phyloP scores from a whole-genome alignment of 2,888 invertebrate species.

The Lasius platythorax region DNA sequence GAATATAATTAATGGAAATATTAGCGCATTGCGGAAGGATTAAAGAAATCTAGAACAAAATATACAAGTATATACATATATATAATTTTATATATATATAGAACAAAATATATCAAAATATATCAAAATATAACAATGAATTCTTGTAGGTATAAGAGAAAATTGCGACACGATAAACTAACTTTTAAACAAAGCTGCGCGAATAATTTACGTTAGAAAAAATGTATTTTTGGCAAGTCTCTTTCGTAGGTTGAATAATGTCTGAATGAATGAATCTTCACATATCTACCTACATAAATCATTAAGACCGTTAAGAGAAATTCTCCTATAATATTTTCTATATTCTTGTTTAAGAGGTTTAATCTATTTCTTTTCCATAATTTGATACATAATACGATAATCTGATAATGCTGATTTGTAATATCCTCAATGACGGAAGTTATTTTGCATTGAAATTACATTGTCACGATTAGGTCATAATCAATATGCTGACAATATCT shows the following conservation, averaged over 20 bases:
- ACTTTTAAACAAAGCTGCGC: too few species aligned
- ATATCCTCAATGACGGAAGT: background rate
- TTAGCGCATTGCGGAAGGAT: slow-evolving; percentile 17
- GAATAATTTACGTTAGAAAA: too few species aligned
- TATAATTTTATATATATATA: background rate
- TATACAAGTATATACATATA: background rate
- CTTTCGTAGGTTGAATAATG: background rate
- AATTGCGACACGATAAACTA: too few species aligned
- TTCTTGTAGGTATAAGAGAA: too few species aligned
- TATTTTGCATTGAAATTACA: background rate
- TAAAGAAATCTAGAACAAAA: slow-evolving; percentile 18
- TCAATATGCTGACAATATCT: background rate
- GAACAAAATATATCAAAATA: too few species aligned
- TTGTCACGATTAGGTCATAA: background rate
- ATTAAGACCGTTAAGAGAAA: background rate
- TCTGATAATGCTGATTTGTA: background rate
- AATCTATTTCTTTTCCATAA: background rate
- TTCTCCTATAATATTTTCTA: background rate
- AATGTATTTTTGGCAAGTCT: background rate
- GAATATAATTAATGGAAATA: slow-evolving; percentile 31
- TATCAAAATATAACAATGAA: too few species aligned
- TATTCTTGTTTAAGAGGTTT: background rate
- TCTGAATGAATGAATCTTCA: background rate
- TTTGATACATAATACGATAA: background rate
- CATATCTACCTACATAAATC: background rate